phyloP scores from a whole-genome alignment of 2,113 vertebrate species.

The Lota lota region DNA sequence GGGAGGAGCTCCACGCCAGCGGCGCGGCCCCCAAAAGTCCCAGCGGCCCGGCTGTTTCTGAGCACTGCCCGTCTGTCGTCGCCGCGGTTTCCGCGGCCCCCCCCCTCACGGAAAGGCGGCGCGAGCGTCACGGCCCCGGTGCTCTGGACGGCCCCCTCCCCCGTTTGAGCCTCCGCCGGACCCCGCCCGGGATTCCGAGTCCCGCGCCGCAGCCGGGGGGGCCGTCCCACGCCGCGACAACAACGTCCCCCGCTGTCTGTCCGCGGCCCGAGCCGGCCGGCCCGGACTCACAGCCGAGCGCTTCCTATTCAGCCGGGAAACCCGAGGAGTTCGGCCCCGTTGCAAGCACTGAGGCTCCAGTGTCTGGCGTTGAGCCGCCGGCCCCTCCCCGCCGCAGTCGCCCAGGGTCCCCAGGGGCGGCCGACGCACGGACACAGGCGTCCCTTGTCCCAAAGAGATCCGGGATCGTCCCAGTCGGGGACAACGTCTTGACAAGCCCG shows the following conservation, averaged over 20 bases:
- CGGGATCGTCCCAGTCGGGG: background rate
- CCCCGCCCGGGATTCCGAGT: background rate
- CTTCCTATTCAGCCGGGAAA: background rate
- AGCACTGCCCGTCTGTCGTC: background rate
- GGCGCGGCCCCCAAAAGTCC: no score
- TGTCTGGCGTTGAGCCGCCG: background rate
- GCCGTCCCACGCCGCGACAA: background rate
- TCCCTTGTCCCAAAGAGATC: conserved; percentile 14
- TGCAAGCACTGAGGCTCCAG: conserved; percentile 7
- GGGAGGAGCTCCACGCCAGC: no score
- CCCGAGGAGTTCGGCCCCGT: conserved; percentile 3
- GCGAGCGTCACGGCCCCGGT: no score
- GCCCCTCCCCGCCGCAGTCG: conserved; percentile 28
- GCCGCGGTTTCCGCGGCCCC: no score
- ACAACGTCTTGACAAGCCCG: background rate
- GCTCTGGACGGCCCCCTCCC: background rate
- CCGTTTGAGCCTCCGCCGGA: background rate
- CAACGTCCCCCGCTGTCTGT: background rate
- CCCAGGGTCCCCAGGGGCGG: conserved; percentile 29
- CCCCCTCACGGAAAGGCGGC: no score
- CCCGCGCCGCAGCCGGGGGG: background rate
- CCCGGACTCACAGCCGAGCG: background rate
- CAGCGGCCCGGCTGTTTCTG: no score
- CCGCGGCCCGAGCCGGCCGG: background rate
- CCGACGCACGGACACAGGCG: conserved; percentile 33